Percentiles rank a stretch among this genome's conserved stretches.
Conservation (phyloP, 2,888 invertebrate genomes). For the Ectemnius cavifrons region DNA sequence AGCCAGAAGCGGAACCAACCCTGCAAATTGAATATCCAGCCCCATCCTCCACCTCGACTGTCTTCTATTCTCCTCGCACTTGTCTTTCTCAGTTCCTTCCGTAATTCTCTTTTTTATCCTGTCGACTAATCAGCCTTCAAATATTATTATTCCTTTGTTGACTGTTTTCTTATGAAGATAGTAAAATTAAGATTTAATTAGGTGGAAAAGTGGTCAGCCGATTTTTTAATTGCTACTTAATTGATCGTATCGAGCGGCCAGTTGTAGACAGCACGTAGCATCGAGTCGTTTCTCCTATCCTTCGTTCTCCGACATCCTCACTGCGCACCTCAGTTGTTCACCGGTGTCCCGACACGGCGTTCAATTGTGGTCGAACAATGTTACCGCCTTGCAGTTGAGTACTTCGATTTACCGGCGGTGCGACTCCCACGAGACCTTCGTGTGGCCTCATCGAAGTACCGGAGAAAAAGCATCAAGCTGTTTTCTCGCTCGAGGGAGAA, state of each 20-base stretch:
- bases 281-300: conserved; percentile 48
- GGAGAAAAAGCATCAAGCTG: conserved; percentile 11
- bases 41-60: conserved; percentile 31
- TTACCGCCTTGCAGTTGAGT: conserved; percentile 58
- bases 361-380: conserved; percentile 58
- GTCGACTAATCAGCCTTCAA: background rate
- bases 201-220: no score
- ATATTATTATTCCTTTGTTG: no score
- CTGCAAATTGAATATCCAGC: conserved; percentile 69
- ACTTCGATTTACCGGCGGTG: conserved; percentile 52
- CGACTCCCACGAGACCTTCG: conserved; percentile 31
- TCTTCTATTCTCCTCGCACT: conserved; percentile 26
- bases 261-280: conserved; percentile 56
- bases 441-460: conserved; percentile 5
- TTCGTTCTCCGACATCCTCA: conserved; percentile 56
- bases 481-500: background rate
- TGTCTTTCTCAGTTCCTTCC: conserved; percentile 5
- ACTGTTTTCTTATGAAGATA: no score
- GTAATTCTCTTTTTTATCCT: background rate
- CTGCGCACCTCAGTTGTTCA: conserved; percentile 61
- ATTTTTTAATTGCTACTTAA: conserved; percentile 1
- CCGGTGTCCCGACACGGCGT: conserved; percentile 54
- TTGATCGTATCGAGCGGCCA: conserved; percentile 21
- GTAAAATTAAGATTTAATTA: no score
- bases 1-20: conserved; percentile 68